These are phyloP conservation scores for Microcebus lehilahytsara DNA, from an alignment of 2,113 vertebrate species.

Conservation along the genomic window DNA sequence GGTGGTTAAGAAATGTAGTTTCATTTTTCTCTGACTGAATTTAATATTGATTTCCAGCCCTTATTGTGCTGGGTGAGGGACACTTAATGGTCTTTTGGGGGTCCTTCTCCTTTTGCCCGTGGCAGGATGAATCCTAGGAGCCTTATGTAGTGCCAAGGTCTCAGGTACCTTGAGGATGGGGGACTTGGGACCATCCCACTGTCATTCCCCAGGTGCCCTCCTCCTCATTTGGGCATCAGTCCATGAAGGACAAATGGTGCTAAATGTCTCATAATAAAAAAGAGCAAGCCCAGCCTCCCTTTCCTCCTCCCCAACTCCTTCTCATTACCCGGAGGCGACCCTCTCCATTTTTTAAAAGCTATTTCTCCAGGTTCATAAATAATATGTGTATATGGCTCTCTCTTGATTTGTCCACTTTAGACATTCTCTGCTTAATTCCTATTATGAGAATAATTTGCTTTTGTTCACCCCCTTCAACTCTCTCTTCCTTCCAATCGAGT, in stretches of 20 bases:
- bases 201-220: accelerated
- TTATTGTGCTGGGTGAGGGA: background rate
- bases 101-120: background rate
- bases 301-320: background rate
- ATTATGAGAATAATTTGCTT: background rate
- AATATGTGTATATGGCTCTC: background rate
- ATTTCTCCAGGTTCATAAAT: slow-evolving; percentile 47
- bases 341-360: slow-evolving; percentile 24
- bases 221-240: background rate
- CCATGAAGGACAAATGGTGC: background rate
- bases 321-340: background rate
- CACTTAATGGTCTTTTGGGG: background rate
- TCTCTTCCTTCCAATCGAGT: background rate
- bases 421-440: background rate
- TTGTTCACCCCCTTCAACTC: background rate
- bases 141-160: background rate
- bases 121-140: background rate
- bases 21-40: background rate
- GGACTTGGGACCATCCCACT: too few relatives aligned
- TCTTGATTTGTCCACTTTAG: background rate
- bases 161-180: background rate
- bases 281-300: background rate
- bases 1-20: background rate
- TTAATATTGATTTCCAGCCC: background rate
- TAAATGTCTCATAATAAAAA: background rate